phyloP scores from a whole-genome alignment of 2,797 vertebrate species.

The Nyctalus aviator region DNA sequence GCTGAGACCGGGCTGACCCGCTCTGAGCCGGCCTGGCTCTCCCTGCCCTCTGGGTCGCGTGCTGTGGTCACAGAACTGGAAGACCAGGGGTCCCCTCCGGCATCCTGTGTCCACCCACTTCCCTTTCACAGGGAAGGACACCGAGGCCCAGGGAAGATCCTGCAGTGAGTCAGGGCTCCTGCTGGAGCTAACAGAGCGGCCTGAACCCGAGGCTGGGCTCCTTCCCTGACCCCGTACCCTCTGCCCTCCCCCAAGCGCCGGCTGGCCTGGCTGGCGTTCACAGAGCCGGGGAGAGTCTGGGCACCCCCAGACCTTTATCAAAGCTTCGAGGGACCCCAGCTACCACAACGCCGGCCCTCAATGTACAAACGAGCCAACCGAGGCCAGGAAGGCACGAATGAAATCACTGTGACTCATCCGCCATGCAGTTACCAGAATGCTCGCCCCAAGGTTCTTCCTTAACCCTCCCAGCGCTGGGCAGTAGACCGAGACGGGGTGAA shows the following conservation, averaged over 20 bases:
- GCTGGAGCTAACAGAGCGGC: neutral
- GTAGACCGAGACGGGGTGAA: neutral
- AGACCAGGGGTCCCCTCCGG: neutral
- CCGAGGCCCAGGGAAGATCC: slow-evolving; percentile 1
- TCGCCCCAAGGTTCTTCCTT: neutral
- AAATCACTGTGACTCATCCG: neutral
- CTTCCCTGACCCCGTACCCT: neutral
- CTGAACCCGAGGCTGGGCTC: neutral
- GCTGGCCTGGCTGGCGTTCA: neutral
- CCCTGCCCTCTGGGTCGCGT: neutral
- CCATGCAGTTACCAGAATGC: neutral
- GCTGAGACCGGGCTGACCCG: neutral
- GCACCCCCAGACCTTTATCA: neutral
- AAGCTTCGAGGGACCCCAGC: neutral
- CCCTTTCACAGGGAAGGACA: slow-evolving; percentile 29
- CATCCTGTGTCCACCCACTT: neutral
- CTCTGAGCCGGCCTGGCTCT: neutral
- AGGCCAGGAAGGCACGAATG: neutral
- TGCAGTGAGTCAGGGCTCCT: neutral
- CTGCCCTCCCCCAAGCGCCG: neutral
- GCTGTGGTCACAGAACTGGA: neutral
- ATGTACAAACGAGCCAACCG: neutral
- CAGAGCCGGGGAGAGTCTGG: neutral
- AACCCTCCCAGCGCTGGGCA: neutral
- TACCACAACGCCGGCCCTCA: neutral